Evolutionary conservation across 2,113 vertebrate species (phyloP).

Genomic region (Chloebia gouldiae): DNA sequence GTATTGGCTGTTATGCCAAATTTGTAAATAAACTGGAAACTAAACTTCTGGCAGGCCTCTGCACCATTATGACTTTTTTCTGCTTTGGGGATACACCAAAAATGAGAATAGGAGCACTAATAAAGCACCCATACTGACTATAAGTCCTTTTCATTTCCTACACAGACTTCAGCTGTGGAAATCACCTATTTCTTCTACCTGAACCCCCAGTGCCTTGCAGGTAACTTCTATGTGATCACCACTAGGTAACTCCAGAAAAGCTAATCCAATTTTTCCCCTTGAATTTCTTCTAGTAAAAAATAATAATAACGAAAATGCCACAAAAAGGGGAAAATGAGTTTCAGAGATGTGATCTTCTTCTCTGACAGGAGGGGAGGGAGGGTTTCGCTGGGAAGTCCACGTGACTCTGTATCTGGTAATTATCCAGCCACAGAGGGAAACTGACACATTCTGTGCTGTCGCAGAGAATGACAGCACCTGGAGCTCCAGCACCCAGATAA

Average conservation of each 20-base stretch:
- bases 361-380: constrained; percentile 15
- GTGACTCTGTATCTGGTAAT: constrained; percentile 58
- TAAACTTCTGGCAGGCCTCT: background rate
- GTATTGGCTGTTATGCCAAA: background rate
- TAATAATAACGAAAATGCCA: accelerated
- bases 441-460: constrained; percentile 49
- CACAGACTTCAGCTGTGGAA: background rate
- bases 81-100: background rate
- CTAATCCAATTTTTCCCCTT: background rate
- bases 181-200: background rate
- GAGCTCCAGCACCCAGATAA: constrained; percentile 49
- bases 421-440: constrained; percentile 38
- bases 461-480: constrained; percentile 52
- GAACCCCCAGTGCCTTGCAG: background rate
- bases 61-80: background rate
- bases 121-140: background rate
- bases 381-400: constrained; percentile 6
- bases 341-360: constrained; percentile 27
- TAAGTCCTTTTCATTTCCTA: background rate
- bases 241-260: background rate
- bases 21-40: background rate
- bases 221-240: background rate
- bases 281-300: background rate
- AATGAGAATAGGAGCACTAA: background rate
- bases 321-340: background rate